A percentile compares a stretch with the other conserved stretches of the same genome.
Evolutionary conservation across 2,113 vertebrate genomes (phyloP).

Genomic region (Pedionomus torquatus): DNA sequence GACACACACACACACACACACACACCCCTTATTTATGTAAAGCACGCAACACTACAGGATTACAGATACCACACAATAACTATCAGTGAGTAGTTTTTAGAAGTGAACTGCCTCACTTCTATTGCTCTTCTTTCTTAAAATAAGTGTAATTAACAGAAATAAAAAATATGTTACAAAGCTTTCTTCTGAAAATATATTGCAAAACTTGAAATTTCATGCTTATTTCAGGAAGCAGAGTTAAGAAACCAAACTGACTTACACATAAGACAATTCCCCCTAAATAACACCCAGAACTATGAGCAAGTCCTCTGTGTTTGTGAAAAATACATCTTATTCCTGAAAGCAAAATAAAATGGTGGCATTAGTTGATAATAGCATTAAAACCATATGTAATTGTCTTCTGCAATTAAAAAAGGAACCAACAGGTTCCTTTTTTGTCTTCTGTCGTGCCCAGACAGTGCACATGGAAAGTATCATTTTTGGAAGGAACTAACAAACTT

Average conservation of each 20-base stretch:
- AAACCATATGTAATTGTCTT: constrained; percentile 1
- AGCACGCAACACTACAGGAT: neutral
- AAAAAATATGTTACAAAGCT: neutral
- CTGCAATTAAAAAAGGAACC: neutral
- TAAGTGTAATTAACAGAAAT: neutral
- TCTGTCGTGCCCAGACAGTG: neutral
- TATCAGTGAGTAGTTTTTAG: neutral
- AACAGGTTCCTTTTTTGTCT: neutral
- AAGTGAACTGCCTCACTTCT: neutral
- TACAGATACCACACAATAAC: neutral
- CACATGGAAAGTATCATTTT: neutral
- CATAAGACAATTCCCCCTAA: neutral
- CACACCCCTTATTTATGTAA: neutral
- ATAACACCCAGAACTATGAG: neutral
- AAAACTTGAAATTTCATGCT: neutral
- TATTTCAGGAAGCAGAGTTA: neutral
- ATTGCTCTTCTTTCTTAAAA: neutral
- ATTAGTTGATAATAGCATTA: neutral
- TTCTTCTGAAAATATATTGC: neutral
- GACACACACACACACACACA: too few relatives aligned
- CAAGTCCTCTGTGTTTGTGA: neutral
- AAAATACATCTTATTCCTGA: neutral
- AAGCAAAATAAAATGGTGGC: neutral
- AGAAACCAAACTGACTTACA: neutral
- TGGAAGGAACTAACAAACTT: constrained; percentile 51